These are phyloP conservation scores for Ametastegia equiseti DNA, from an alignment of 2,888 invertebrate species.

Conservation along the genomic window DNA sequence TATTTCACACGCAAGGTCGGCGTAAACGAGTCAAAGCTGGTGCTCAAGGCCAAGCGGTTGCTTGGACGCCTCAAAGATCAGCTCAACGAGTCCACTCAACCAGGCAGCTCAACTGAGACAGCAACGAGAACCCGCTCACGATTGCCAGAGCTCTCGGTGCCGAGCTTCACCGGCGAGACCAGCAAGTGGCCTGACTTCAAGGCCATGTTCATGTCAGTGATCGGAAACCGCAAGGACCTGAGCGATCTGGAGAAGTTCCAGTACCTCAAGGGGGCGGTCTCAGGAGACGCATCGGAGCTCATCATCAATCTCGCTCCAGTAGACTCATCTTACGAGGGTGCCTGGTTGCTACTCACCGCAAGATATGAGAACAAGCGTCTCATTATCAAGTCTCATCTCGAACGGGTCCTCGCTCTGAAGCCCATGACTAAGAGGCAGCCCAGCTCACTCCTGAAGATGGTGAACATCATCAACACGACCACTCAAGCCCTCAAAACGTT, in stretches of 20 bases:
- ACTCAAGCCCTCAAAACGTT: constrained; percentile 18
- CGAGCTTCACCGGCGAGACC: not conserved
- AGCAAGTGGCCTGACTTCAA: constrained; percentile 21
- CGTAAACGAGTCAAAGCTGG: not conserved
- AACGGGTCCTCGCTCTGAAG: not conserved
- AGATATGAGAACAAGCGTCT: constrained; percentile 15
- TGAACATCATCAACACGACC: constrained; percentile 7
- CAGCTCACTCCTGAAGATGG: constrained; percentile 15
- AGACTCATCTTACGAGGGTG: not conserved
- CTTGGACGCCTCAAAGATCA: constrained; percentile 7
- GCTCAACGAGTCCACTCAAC: not conserved
- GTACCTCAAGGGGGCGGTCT: not conserved
- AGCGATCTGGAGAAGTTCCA: constrained; percentile 8
- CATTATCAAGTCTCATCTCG: not conserved
- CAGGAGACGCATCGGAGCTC: not conserved
- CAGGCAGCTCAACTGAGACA: not conserved
- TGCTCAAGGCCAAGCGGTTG: constrained; percentile 13
- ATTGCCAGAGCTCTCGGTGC: not conserved
- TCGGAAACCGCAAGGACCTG: not conserved
- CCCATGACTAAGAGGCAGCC: not conserved
- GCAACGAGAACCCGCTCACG: not conserved
- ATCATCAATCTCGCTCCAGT: not conserved
- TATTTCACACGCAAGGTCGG: constrained; percentile 6
- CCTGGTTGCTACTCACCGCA: not conserved
- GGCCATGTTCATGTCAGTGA: constrained; percentile 21